Conservation (phyloP, 2,888 invertebrate species). For the Spicauda simplicius region DNA sequence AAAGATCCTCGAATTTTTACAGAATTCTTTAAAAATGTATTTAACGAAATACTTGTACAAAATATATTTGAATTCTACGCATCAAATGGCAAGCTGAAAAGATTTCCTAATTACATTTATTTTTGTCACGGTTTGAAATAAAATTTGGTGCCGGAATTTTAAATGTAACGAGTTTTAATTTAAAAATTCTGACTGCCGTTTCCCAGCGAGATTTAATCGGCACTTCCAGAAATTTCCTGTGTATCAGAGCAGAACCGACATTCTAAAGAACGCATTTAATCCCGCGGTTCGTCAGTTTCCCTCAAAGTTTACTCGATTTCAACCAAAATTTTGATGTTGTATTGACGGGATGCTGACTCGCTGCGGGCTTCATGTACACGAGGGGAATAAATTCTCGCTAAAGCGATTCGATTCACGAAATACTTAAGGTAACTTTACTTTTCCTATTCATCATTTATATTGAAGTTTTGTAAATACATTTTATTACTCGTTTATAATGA, state of each 20-base stretch:
- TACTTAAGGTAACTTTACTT: not conserved
- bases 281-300: constrained; percentile 10
- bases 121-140: not conserved
- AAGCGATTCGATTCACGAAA: not conserved
- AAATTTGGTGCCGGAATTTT: not conserved
- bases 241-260: constrained; percentile 14
- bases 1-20: too few relatives aligned
- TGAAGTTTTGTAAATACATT: too few relatives aligned
- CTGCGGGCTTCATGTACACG: not conserved
- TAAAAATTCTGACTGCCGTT: constrained; percentile 12
- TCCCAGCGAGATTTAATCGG: constrained; percentile 1
- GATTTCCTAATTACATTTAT: not conserved
- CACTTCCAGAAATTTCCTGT: constrained; percentile 5
- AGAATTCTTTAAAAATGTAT: too few relatives aligned
- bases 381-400: too few relatives aligned
- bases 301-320: constrained; percentile 11
- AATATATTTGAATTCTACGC: not conserved
- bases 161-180: not conserved
- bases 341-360: not conserved
- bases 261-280: constrained; percentile 15
- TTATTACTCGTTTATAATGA: too few relatives aligned
- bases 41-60: too few relatives aligned
- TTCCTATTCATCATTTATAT: not conserved
- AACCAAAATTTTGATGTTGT: constrained; percentile 7
- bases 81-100: not conserved